A percentile compares a stretch with the other conserved stretches of the same genome.
phyloP scores from a whole-genome alignment of 2,113 vertebrate genomes.

The Lamprologus callipterus region DNA sequence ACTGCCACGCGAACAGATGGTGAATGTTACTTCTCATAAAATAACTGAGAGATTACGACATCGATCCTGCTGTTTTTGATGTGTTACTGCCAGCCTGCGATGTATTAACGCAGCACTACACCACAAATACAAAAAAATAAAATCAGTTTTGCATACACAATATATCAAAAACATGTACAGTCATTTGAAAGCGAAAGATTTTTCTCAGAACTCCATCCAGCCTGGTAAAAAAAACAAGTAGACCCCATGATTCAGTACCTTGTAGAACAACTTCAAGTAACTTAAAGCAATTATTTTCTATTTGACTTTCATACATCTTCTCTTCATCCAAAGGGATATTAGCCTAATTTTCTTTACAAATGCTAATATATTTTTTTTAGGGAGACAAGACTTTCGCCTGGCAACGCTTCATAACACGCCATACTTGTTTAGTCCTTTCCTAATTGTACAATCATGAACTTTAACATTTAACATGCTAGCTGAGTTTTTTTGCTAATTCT shows the following conservation, averaged over 20 bases:
- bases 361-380: background rate
- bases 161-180: background rate
- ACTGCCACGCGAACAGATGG: conserved; percentile 31
- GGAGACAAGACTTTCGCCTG: background rate
- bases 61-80: conserved; percentile 4
- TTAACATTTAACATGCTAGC: background rate
- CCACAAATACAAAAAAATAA: background rate
- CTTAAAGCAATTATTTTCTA: background rate
- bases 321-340: background rate
- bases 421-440: background rate
- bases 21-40: conserved; percentile 9
- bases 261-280: background rate
- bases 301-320: background rate
- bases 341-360: background rate
- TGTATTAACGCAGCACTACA: background rate
- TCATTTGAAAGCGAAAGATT: background rate
- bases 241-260: background rate
- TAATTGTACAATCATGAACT: background rate
- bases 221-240: background rate
- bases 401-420: background rate
- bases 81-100: background rate
- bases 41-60: background rate
- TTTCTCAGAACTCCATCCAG: background rate
- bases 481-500: background rate
- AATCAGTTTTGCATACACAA: background rate